A percentile compares a stretch with the other conserved stretches of the same genome.
These are phyloP conservation scores for Bos indicus DNA, from an alignment of 2,113 vertebrate genomes.

Conservation along the genomic window DNA sequence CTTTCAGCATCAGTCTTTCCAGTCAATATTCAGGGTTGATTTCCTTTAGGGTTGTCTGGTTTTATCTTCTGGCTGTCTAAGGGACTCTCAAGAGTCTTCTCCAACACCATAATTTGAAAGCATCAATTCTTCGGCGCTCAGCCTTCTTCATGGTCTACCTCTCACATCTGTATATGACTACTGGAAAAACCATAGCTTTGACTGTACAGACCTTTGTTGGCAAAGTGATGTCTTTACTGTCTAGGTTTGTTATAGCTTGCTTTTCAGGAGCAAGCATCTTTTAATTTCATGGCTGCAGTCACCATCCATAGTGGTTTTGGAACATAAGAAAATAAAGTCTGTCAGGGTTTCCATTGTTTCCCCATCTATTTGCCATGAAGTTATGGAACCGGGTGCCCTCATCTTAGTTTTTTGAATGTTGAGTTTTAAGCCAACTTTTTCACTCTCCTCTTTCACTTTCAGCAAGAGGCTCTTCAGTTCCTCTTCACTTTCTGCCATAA, in stretches of 20 bases:
- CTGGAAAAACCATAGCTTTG: background rate
- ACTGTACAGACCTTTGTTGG: background rate
- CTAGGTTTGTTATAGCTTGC: background rate
- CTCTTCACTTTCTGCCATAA: background rate
- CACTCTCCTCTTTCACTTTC: background rate
- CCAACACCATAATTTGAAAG: background rate
- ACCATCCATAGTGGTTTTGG: background rate
- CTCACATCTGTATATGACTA: background rate
- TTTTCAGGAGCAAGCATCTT: background rate
- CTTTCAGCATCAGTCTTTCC: background rate
- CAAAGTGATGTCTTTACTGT: background rate
- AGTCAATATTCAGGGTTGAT: background rate
- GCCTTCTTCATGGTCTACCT: background rate
- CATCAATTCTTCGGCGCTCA: background rate
- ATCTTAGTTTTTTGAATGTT: background rate
- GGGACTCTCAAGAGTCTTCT: background rate
- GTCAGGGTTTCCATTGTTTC: background rate
- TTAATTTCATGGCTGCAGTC: background rate
- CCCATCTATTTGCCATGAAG: background rate
- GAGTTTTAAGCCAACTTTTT: background rate
- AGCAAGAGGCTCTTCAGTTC: background rate
- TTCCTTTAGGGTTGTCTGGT: background rate
- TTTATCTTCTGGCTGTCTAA: background rate
- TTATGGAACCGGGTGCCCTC: accelerated
- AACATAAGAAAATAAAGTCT: background rate